These are phyloP conservation scores for Phoronis australis DNA, from an alignment of 2,888 invertebrate genomes.

Conservation along the genomic window DNA sequence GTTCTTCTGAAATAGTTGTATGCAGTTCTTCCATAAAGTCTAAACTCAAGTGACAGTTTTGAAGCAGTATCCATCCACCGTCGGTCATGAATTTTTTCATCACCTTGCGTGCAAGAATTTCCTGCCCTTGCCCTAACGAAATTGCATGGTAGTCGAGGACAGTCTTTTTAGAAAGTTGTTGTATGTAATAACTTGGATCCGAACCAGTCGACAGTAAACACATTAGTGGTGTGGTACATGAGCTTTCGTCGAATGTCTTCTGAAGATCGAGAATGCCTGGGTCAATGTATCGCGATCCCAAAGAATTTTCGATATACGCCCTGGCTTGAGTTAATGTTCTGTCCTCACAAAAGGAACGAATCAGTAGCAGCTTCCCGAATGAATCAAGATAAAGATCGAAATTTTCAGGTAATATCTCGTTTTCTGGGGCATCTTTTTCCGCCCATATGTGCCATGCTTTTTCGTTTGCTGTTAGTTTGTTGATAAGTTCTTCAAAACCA, in stretches of 20 bases:
- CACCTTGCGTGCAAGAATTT: conserved; percentile 74
- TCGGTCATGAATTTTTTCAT: conserved; percentile 64
- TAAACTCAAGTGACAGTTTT: conserved; percentile 83
- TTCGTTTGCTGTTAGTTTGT: conserved; percentile 79
- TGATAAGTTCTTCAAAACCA: too few relatives aligned
- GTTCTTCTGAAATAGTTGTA: conserved; percentile 56
- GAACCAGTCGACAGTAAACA: conserved; percentile 84
- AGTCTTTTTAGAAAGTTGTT: conserved; percentile 69
- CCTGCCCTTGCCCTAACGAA: conserved; percentile 98
- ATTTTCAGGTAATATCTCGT: conserved; percentile 73
- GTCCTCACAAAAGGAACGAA: conserved; percentile 81
- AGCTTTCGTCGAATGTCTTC: conserved; percentile 68
- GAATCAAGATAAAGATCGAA: conserved; percentile 71
- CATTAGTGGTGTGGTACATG: conserved; percentile 67
- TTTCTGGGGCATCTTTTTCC: conserved; percentile 80
- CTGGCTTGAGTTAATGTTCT: conserved; percentile 79
- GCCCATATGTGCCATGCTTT: conserved; percentile 50
- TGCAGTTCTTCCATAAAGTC: conserved; percentile 78
- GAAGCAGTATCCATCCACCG: conserved; percentile 77
- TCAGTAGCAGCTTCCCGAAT: conserved; percentile 70
- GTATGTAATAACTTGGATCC: conserved; percentile 80
- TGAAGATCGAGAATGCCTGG: conserved; percentile 77
- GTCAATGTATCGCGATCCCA: conserved; percentile 70
- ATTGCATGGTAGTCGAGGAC: conserved; percentile 64
- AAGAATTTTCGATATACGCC: conserved; percentile 70